Conservation (phyloP, 2,888 invertebrate species). For the Cosmopolites sordidus region DNA sequence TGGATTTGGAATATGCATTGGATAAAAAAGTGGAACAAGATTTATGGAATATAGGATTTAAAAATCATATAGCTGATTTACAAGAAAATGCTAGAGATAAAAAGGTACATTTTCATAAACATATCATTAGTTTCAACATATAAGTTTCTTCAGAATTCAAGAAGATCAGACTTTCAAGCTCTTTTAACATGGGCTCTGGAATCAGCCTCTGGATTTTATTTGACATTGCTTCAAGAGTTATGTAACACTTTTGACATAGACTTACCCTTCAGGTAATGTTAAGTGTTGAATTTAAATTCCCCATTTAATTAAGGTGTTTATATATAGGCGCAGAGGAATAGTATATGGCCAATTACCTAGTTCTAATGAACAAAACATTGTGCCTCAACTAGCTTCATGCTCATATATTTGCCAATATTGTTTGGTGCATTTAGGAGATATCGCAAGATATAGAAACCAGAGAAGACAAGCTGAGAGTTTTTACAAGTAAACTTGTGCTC, state of each 20-base stretch:
- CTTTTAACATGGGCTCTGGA: constrained; percentile 77
- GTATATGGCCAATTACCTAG: constrained; percentile 42
- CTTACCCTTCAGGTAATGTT: constrained; percentile 58
- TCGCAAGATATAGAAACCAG: constrained; percentile 79
- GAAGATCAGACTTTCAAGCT: constrained; percentile 70
- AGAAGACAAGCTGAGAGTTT: constrained; percentile 78
- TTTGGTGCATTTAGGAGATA: constrained; percentile 82
- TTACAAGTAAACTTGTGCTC: constrained; percentile 56
- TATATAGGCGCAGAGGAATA: constrained; percentile 48
- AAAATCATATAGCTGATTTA: constrained; percentile 76
- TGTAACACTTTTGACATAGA: constrained; percentile 78
- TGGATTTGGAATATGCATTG: constrained; percentile 80
- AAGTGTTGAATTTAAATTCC: too few relatives aligned
- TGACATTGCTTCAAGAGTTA: constrained; percentile 68
- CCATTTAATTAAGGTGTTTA: too few relatives aligned
- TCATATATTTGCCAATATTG: constrained; percentile 86
- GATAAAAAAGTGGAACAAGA: constrained; percentile 88
- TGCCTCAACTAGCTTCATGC: constrained; percentile 66
- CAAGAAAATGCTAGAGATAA: constrained; percentile 75
- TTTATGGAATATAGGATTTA: constrained; percentile 84
- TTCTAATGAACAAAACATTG: constrained; percentile 37
- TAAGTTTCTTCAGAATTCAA: constrained; percentile 56
- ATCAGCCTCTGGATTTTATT: constrained; percentile 80
- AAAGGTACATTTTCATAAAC: constrained; percentile 58
- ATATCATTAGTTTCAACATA: neutral